phyloP scores from a whole-genome alignment of 2,888 invertebrate genomes.

The Dascillus cervinus region DNA sequence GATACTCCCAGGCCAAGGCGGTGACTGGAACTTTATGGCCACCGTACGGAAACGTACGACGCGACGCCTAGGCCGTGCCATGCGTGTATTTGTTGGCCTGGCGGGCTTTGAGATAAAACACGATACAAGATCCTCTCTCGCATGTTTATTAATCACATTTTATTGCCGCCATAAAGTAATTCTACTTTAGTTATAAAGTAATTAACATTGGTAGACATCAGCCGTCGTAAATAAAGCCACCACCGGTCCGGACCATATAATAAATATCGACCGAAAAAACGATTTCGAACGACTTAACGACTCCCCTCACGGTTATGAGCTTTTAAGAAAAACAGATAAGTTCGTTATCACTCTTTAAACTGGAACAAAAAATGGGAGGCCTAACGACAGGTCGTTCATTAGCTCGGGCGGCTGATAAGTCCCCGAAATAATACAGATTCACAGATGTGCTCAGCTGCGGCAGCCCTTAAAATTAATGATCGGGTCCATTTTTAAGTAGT shows the following conservation, averaged over 20 bases:
- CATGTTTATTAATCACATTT: constrained; percentile 24
- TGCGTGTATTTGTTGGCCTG: no score
- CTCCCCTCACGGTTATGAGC: constrained; percentile 1
- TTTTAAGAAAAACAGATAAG: constrained; percentile 19
- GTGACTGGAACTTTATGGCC: constrained; percentile 26
- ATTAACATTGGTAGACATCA: no score
- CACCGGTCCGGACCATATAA: no score
- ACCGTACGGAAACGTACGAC: constrained; percentile 19
- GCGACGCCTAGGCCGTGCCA: no score
- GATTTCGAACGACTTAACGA: no score
- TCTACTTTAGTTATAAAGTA: no score
- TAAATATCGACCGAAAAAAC: no score
- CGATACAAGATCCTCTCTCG: no score
- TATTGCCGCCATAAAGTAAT: constrained; percentile 24
- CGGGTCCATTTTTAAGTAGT: constrained; percentile 20
- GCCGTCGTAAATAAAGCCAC: no score
- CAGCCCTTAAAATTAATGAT: constrained; percentile 18
- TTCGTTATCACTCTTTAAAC: constrained; percentile 18
- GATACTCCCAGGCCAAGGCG: constrained; percentile 29
- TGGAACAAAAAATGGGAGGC: constrained; percentile 19
- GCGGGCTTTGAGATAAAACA: constrained; percentile 16
- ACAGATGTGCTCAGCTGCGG: constrained; percentile 11
- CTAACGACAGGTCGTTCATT: constrained; percentile 26
- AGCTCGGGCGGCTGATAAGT: constrained; percentile 21
- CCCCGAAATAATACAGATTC: constrained; percentile 20